These are phyloP conservation scores for Copsychus sechellarum DNA, from an alignment of 2,113 vertebrate species.

Conservation along the genomic window DNA sequence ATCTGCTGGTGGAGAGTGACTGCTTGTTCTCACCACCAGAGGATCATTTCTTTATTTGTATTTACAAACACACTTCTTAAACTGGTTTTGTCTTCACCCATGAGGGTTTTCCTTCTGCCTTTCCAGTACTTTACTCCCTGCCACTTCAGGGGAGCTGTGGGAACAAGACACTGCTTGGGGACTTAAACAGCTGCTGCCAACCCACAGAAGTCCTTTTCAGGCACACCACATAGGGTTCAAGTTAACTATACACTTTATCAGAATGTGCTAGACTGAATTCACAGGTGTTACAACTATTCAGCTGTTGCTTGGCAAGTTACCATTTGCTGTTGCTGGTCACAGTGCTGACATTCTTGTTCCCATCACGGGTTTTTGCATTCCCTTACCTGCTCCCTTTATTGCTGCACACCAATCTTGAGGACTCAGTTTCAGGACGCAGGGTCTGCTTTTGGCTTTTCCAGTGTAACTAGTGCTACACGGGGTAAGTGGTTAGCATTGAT, in stretches of 20 bases:
- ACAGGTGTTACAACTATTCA: not conserved
- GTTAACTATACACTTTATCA: not conserved
- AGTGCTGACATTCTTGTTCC: not conserved
- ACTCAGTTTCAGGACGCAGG: not conserved
- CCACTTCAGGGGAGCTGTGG: not conserved
- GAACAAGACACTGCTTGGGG: not conserved
- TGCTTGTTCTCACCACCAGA: not conserved
- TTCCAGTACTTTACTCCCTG: not conserved
- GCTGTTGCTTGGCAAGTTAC: not conserved
- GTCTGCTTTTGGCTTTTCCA: not conserved
- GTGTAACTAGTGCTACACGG: not conserved
- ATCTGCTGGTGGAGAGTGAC: not conserved
- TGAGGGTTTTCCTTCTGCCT: not conserved
- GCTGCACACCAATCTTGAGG: not conserved
- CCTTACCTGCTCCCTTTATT: not conserved
- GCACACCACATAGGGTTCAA: fast-evolving
- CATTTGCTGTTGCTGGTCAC: not conserved
- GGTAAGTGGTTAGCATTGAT: not conserved
- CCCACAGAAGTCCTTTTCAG: not conserved
- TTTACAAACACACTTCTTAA: not conserved
- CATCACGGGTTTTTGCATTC: not conserved
- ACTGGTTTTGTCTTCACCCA: not conserved
- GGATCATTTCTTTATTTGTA: not conserved
- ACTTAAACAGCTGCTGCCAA: not conserved
- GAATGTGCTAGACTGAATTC: not conserved